Percentiles rank a stretch among this genome's conserved stretches.
Evolutionary conservation across 2,888 invertebrate genomes (phyloP).

Genomic region (Eupithecia subfuscata): DNA sequence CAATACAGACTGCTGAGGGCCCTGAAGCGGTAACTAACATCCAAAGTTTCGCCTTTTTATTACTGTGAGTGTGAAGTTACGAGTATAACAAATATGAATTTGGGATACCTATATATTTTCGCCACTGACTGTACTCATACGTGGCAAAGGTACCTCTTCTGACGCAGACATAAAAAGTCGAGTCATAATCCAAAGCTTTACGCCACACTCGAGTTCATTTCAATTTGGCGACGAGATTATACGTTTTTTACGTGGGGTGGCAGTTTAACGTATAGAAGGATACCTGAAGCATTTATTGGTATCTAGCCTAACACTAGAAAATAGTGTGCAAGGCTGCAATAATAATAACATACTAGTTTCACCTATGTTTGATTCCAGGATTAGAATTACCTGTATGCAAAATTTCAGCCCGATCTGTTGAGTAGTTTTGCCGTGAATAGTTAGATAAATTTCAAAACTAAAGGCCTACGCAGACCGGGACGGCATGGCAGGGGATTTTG

Average conservation of each 20-base stretch:
- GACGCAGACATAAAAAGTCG: slow-evolving; percentile 44
- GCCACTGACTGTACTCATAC: neutral
- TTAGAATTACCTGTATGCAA: too few species aligned
- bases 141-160: neutral
- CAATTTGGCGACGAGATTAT: slow-evolving; percentile 48
- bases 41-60: neutral
- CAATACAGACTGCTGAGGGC: too few species aligned
- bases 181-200: slow-evolving; percentile 36
- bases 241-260: slow-evolving; percentile 16
- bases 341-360: too few species aligned
- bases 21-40: neutral
- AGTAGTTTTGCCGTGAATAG: too few species aligned
- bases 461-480: too few species aligned
- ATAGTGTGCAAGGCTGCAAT: neutral
- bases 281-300: neutral
- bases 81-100: neutral
- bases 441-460: too few species aligned
- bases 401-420: too few species aligned
- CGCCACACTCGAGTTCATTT: slow-evolving; percentile 47
- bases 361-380: too few species aligned
- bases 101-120: neutral
- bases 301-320: neutral
- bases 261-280: slow-evolving; percentile 8
- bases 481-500: too few species aligned
- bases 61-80: neutral